A percentile compares a stretch with the other conserved stretches of the same genome.
These are phyloP conservation scores for Polypterus senegalus DNA, from an alignment of 2,113 vertebrate genomes.

Conservation along the genomic window DNA sequence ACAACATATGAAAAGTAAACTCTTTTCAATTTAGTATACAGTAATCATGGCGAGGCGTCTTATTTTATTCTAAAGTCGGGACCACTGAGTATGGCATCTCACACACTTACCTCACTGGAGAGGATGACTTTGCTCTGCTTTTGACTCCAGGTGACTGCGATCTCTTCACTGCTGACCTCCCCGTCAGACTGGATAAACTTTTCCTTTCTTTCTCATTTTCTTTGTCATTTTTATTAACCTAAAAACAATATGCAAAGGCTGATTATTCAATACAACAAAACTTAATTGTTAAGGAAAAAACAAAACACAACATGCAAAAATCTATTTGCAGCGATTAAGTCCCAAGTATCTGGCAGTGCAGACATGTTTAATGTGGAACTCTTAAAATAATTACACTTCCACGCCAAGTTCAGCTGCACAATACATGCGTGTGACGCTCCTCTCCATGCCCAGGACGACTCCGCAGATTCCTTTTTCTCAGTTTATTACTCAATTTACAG, in stretches of 20 bases:
- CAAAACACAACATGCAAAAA: neutral
- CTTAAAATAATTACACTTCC: no score
- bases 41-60: neutral
- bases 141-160: conserved; percentile 56
- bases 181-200: conserved; percentile 58
- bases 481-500: no score
- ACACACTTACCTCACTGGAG: conserved; percentile 66
- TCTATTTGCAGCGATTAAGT: no score
- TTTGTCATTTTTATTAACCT: conserved; percentile 52
- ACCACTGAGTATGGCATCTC: neutral
- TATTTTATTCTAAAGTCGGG: neutral
- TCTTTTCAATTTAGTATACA: no score
- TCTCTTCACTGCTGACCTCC: conserved; percentile 46
- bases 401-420: no score
- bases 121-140: conserved; percentile 53
- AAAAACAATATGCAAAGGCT: conserved; percentile 3
- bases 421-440: no score
- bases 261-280: no score
- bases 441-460: no score
- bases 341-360: no score
- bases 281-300: neutral
- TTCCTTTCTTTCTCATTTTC: conserved; percentile 57
- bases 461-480: no score
- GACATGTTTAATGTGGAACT: no score
- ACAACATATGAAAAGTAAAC: no score